phyloP scores from a whole-genome alignment of 2,113 vertebrate genomes.

The Triplophysa tibetana region DNA sequence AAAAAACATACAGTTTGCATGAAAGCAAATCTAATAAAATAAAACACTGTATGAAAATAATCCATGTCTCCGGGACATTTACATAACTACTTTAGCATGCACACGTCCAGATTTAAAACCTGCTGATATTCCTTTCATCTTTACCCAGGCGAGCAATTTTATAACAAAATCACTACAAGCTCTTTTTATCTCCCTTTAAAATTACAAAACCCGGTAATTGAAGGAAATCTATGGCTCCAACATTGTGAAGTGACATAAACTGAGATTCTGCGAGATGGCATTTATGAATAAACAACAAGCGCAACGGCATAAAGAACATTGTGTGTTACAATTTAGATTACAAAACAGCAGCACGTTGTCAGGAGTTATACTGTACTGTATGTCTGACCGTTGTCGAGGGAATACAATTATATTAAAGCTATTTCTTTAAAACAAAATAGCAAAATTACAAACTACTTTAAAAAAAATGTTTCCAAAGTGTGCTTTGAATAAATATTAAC shows the following conservation, averaged over 20 bases:
- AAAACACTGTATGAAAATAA: background rate
- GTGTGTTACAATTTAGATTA: background rate
- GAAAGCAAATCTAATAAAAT: background rate
- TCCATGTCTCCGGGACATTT: background rate
- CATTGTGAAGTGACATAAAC: constrained; percentile 2
- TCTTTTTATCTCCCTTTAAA: background rate
- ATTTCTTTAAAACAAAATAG: background rate
- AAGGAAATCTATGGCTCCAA: constrained; percentile 7
- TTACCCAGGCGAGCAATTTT: background rate
- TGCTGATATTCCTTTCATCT: background rate
- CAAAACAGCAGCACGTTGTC: background rate
- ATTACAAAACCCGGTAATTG: constrained; percentile 7
- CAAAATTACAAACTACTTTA: background rate
- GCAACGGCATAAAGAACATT: background rate
- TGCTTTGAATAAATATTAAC: constrained; percentile 11
- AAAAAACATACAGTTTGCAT: background rate
- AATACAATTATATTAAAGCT: background rate
- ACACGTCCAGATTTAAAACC: background rate
- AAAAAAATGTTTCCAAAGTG: background rate
- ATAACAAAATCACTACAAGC: constrained; percentile 11
- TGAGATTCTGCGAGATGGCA: background rate
- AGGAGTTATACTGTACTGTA: background rate
- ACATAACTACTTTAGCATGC: no score
- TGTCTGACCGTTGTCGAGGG: background rate
- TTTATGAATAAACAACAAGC: constrained; percentile 19